Evolutionary conservation across 2,888 invertebrate genomes (phyloP).

Genomic region (Axea sp.): DNA sequence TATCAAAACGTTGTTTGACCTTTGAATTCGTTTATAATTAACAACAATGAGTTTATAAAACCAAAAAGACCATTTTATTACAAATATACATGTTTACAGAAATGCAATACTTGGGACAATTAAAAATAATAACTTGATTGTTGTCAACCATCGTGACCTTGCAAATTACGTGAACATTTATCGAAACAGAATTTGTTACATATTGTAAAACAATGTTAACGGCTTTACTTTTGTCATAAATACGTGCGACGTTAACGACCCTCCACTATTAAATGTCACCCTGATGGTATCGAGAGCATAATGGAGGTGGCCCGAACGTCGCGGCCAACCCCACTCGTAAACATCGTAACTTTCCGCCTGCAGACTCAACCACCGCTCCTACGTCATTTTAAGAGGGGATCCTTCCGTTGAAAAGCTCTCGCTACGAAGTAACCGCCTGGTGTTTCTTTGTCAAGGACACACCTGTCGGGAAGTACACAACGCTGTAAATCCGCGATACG

Average conservation of each 20-base stretch:
- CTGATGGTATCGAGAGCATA: constrained; percentile 71
- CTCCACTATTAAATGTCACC: constrained; percentile 73
- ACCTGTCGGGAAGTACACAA: constrained; percentile 66
- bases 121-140: no score
- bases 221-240: background rate
- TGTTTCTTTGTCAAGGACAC: constrained; percentile 66
- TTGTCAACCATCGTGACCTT: no score
- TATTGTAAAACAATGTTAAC: no score
- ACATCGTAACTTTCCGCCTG: constrained; percentile 65
- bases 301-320: constrained; percentile 75
- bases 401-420: constrained; percentile 67
- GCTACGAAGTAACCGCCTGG: constrained; percentile 70
- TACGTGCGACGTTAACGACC: constrained; percentile 56
- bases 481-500: no score
- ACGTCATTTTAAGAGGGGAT: constrained; percentile 57
- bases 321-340: constrained; percentile 70
- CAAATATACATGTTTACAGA: no score
- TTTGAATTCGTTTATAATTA: no score
- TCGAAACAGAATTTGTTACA: no score
- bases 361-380: constrained; percentile 45
- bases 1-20: no score
- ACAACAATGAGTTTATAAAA: no score
- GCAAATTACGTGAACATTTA: no score
- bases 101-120: no score
- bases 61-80: no score